Evolutionary conservation across 2,797 vertebrate species (phyloP).

Genomic region (Anguilla anguilla): DNA sequence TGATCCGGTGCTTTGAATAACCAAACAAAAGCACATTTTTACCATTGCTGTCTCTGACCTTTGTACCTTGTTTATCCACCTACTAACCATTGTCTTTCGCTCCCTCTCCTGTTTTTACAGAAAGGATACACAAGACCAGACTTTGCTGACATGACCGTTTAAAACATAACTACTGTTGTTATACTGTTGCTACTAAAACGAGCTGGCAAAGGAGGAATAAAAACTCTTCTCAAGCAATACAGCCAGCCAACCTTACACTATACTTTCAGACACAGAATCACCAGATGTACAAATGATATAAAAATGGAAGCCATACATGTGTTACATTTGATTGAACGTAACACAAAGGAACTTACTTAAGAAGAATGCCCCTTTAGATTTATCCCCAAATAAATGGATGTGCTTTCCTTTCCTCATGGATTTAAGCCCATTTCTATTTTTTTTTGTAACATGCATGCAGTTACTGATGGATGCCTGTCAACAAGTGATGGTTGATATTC

Average conservation of each 20-base stretch:
- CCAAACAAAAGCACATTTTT: background rate
- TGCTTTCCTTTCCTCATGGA: background rate
- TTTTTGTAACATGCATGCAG: background rate
- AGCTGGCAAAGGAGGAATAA: background rate
- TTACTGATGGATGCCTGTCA: background rate
- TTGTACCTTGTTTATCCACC: background rate
- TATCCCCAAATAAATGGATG: background rate
- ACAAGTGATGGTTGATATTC: background rate
- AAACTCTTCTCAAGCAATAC: background rate
- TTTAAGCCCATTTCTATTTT: background rate
- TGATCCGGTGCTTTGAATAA: background rate
- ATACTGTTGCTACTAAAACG: background rate
- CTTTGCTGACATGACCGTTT: constrained; percentile 54
- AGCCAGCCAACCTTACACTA: background rate
- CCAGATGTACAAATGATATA: background rate
- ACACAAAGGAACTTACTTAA: background rate
- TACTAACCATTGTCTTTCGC: constrained; percentile 23
- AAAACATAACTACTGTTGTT: constrained; percentile 20
- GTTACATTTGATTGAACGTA: background rate
- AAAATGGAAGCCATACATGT: background rate
- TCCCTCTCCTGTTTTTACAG: constrained; percentile 62
- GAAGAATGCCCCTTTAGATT: background rate
- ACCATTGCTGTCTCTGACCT: constrained; percentile 1
- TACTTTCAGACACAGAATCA: background rate
- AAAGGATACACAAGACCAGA: constrained; percentile 61